Evolutionary conservation across 2,797 vertebrate genomes (phyloP).

Genomic region (Channa striata): DNA sequence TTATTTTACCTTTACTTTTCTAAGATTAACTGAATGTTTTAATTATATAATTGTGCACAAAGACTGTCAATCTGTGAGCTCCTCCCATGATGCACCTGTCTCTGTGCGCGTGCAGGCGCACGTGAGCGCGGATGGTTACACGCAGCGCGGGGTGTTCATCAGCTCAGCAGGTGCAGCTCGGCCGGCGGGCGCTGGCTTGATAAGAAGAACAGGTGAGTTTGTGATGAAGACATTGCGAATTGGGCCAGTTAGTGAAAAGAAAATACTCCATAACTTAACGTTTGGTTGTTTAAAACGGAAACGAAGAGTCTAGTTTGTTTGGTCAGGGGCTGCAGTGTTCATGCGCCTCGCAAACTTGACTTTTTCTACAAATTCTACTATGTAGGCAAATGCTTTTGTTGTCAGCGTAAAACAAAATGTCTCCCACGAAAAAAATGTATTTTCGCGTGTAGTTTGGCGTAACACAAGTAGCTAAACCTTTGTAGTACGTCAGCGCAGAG

Average conservation of each 20-base stretch:
- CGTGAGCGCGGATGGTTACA: neutral
- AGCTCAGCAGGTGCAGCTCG: neutral
- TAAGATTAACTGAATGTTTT: too few relatives aligned
- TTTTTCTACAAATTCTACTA: neutral
- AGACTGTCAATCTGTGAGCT: too few relatives aligned
- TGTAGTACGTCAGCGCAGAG: neutral
- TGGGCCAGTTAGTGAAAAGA: neutral
- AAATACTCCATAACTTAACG: neutral
- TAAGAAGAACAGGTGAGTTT: conserved; percentile 9
- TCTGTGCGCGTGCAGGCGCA: conserved; percentile 6
- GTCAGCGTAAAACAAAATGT: neutral
- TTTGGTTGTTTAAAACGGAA: neutral
- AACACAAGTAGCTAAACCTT: neutral
- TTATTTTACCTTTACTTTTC: too few relatives aligned
- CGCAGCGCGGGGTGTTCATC: neutral
- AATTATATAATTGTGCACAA: neutral
- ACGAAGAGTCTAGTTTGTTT: neutral
- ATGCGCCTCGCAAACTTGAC: neutral
- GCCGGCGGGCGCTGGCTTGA: rapidly evolving
- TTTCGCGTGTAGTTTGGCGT: neutral
- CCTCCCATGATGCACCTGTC: conserved; percentile 48
- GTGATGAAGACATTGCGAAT: neutral
- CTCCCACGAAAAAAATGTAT: neutral
- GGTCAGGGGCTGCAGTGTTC: too few relatives aligned
- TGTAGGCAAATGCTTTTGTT: neutral